A percentile compares a stretch with the other conserved stretches of the same genome.
phyloP scores from a whole-genome alignment of 92 coral and sea anemone genomes.

The Hydrozoanthus gracilis region DNA sequence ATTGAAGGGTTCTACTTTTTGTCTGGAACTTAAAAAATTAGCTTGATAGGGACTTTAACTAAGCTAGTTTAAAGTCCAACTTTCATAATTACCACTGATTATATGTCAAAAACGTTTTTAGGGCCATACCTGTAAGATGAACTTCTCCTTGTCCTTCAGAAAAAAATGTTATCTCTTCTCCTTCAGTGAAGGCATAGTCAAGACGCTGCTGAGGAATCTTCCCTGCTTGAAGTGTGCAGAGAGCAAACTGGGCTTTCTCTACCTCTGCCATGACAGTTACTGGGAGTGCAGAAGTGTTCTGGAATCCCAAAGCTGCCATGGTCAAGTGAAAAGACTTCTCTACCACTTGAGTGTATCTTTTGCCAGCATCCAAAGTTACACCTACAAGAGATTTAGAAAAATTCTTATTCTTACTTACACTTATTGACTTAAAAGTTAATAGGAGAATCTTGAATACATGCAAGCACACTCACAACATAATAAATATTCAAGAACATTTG shows the following conservation, averaged over 20 bases:
- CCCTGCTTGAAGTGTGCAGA: constrained; percentile 90
- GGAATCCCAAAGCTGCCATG: constrained; percentile 94
- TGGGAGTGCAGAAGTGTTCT: constrained; percentile 72
- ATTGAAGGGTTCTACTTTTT: too few species aligned
- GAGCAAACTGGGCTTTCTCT: constrained; percentile 93
- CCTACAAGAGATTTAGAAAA: constrained; percentile 53
- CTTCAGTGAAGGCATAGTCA: constrained; percentile 94
- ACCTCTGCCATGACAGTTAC: constrained; percentile 98
- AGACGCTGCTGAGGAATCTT: constrained; percentile 94
- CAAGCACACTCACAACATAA: too few species aligned
- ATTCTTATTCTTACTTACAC: too few species aligned
- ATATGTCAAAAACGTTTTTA: too few species aligned
- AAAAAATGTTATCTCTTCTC: constrained; percentile 93
- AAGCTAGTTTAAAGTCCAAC: too few species aligned
- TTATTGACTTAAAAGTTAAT: too few species aligned
- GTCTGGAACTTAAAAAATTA: too few species aligned
- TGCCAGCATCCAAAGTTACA: constrained; percentile 92
- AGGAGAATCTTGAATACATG: too few species aligned
- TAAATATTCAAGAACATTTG: too few species aligned
- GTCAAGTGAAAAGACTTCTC: constrained; percentile 97
- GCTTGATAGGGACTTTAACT: too few species aligned
- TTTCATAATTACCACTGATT: too few species aligned
- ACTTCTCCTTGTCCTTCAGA: constrained; percentile 92
- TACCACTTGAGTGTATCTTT: constrained; percentile 94
- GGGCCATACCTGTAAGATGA: constrained; percentile 86